Evolutionary conservation across 2,888 invertebrate species (phyloP), one percentile per base, ranked within the genome.

Genomic region (Heliconius hortense): DNA sequence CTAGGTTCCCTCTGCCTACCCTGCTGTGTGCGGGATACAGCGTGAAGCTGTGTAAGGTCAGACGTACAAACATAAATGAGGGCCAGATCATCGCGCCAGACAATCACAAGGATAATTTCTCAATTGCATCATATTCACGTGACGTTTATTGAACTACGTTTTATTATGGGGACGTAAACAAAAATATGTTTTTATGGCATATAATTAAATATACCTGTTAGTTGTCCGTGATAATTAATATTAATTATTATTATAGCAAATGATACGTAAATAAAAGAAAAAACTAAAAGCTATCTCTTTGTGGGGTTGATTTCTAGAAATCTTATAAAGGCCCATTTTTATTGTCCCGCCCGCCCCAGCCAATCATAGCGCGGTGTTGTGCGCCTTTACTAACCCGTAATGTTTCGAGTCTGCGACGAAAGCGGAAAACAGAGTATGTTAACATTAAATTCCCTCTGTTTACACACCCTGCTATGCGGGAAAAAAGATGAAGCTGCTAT

Each of bases 91-190:
- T 31, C 21, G 35, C 21, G 72, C 72, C 63, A 64, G 48, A 48
- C 63, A 48, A 77, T 74, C 68, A 76, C 73, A 68, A 68, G 76
- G 75, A 62, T 78, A 79, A 76, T 75, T 68, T 72, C 68, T 74
- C 68, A 69, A 71, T 78, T 79, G 79, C 78, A 79, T 79, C 79
- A 79, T 73, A 43, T 63, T 67, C 76, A 75, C 79, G 79, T 75
- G 79, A 43, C 56, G 10, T 43, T n/a, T 66, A 69, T 64, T 60
- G 64, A 76, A 79, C 74, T 79, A 66, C 78, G 78, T 74, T 56
- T 69, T 15, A 77, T 24, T 71, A 5, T 10, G 31, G 56, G 7
- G 10, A 39, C 4, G 48, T 75, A 62, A 75, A 72, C 66, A 72
- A 72, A 56, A 75, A 75, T 74, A 74, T 56, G 56, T 69, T 31